A percentile compares a stretch with the other conserved stretches of the same genome.
phyloP scores from a whole-genome alignment of 1,140 invertebrate species.

The Drosophila parabipectinata region DNA sequence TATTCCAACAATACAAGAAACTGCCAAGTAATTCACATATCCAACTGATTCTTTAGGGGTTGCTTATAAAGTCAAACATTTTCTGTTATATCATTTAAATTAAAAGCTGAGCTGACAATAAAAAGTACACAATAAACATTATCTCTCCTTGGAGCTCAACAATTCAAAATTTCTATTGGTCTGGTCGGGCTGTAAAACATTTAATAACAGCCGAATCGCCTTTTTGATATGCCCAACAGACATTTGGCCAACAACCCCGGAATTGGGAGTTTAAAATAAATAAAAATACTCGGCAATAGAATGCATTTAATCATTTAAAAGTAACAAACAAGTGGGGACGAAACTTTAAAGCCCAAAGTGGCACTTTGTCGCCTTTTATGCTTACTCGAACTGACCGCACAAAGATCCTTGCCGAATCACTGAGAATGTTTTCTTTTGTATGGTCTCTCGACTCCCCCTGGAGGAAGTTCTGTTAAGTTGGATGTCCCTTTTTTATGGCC shows the following conservation, averaged over 20 bases:
- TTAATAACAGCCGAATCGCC: slow-evolving; percentile 66
- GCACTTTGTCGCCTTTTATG: slow-evolving; percentile 81
- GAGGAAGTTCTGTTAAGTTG: slow-evolving; percentile 21
- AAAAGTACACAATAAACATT: slow-evolving; percentile 60
- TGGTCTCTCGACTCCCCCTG: slow-evolving; percentile 21
- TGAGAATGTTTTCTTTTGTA: slow-evolving; percentile 53
- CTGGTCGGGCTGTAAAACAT: slow-evolving; percentile 67
- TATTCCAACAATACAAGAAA: neutral
- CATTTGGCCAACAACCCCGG: slow-evolving; percentile 58
- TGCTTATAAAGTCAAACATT: slow-evolving; percentile 59
- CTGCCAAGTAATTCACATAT: slow-evolving; percentile 23
- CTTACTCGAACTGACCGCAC: slow-evolving; percentile 64
- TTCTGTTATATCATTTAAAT: slow-evolving; percentile 75
- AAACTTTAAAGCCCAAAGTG: slow-evolving; percentile 71
- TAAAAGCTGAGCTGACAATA: slow-evolving; percentile 78
- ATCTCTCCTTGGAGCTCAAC: slow-evolving; percentile 48
- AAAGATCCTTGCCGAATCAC: slow-evolving; percentile 46
- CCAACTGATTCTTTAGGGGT: slow-evolving; percentile 5
- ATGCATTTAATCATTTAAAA: slow-evolving; percentile 76
- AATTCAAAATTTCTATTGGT: slow-evolving; percentile 58
- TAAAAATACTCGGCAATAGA: slow-evolving; percentile 40
- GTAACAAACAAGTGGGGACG: slow-evolving; percentile 52
- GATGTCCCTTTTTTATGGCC: slow-evolving; percentile 61
- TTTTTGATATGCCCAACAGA: slow-evolving; percentile 52
- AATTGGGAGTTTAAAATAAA: slow-evolving; percentile 39